Base-by-base conservation (phyloP, 2,113 vertebrate species). In the Hiodon tergisus region DNA sequence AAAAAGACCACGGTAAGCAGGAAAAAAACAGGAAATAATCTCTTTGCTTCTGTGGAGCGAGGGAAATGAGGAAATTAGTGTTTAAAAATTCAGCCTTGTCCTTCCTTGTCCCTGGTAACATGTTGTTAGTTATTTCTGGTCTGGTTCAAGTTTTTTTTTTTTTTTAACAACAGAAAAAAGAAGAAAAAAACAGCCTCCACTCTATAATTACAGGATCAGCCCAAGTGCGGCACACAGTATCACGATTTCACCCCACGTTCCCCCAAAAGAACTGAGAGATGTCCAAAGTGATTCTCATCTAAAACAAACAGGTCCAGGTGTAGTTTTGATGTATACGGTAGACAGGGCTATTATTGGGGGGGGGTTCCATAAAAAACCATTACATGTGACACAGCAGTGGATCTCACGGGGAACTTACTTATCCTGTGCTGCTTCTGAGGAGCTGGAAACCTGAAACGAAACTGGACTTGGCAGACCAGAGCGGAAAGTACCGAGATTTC, bases 81-180 rank as follows among this genome's bases (percentile, higher is more conserved):
- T 14, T 73, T 53, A 73, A 73, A 54, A 73, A 63, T 73, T 53
- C 60, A 73, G 13, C 16, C 3, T 6, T 0, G 6, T 31, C 10
- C 14, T 11, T 16, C 8, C 31, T 5, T 4, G 17, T 54, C 59
- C 57, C 8, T 47, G 31, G 72, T n/a, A 73, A 63, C 9, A 10
- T 11, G 5, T 3, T 2, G 10, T 62, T 16, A 63, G 59, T 73
- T 73, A 52, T 73, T 73, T 65, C 61, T 65, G 61, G 60, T 73
- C 60, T 73, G 16, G 72, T 54, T 17, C 5, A 65, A 7, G 61
- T 53, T 46, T 73, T 31, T 31, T n/a, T n/a, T n/a, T n/a, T n/a
- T n/a, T n/a, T n/a, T n/a, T n/a, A 31, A 31, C 31, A 31, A 31
- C 31, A 31, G 31, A 31, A 31, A 31, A 31, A 31, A n/a, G n/a